phyloP scores from a whole-genome alignment of 2,797 vertebrate species.

The Halcyon leucocephala region DNA sequence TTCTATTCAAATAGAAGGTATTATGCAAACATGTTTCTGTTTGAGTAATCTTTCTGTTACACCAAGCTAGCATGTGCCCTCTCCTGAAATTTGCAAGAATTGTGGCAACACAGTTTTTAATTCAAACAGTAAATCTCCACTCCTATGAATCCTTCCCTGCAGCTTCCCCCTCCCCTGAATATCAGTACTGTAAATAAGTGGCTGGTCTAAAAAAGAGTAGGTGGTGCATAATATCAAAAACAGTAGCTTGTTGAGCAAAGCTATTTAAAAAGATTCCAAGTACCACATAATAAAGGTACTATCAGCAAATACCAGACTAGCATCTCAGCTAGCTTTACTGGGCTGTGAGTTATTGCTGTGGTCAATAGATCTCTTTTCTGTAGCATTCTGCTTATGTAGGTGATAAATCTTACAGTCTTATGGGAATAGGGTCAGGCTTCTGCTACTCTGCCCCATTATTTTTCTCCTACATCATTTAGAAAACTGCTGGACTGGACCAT shows the following conservation, averaged over 20 bases:
- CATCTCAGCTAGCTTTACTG: slow-evolving; percentile 66
- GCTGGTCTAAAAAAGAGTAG: slow-evolving; percentile 34
- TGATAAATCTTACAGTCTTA: slow-evolving; percentile 83
- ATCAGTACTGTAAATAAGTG: slow-evolving; percentile 46
- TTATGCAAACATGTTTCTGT: slow-evolving; percentile 15
- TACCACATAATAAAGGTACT: slow-evolving; percentile 61
- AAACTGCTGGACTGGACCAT: slow-evolving; percentile 73
- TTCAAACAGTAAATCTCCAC: slow-evolving; percentile 10
- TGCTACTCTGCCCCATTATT: slow-evolving; percentile 77
- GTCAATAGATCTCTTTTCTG: slow-evolving; percentile 78
- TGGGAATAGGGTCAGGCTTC: slow-evolving; percentile 74
- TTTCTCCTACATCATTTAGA: slow-evolving; percentile 79
- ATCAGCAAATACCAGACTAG: slow-evolving; percentile 75
- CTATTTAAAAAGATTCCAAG: slow-evolving; percentile 39
- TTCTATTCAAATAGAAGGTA: slow-evolving; percentile 14
- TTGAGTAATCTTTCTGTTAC: slow-evolving; percentile 3
- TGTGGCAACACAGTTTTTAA: neutral
- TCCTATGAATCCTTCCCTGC: neutral
- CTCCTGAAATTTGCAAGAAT: neutral
- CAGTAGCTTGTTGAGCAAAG: slow-evolving; percentile 34
- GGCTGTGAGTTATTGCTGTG: slow-evolving; percentile 79
- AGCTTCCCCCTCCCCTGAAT: neutral
- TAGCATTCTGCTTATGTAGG: slow-evolving; percentile 76
- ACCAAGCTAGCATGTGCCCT: neutral
- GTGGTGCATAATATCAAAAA: slow-evolving; percentile 70